Evolutionary conservation across 2,797 vertebrate genomes (phyloP).

Genomic region (Chelidonichthys spinosus): DNA sequence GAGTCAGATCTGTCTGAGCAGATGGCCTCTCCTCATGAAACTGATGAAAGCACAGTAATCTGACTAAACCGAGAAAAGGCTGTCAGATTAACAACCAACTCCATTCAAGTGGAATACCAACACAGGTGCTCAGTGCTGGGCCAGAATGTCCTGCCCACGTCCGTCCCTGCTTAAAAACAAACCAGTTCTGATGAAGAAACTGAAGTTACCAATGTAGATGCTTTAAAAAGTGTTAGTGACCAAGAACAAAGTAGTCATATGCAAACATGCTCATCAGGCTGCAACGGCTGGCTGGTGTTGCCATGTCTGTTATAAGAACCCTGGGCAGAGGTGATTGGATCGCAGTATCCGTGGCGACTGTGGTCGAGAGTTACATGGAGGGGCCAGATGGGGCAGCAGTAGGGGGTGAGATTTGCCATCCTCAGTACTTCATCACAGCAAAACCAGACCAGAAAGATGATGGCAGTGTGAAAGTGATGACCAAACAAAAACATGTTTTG

Average conservation of each 20-base stretch:
- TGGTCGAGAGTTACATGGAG: conserved; percentile 61
- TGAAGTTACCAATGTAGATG: background rate
- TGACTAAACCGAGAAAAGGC: conserved; percentile 70
- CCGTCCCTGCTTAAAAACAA: background rate
- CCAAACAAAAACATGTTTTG: background rate
- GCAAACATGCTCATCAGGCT: conserved; percentile 34
- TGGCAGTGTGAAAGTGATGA: conserved; percentile 29
- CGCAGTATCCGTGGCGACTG: conserved; percentile 52
- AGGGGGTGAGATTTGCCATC: conserved; percentile 48
- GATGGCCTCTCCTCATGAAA: conserved; percentile 75
- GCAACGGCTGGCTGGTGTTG: conserved; percentile 56
- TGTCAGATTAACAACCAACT: conserved; percentile 68
- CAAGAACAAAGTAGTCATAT: conserved; percentile 39
- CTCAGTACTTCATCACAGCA: conserved; percentile 43
- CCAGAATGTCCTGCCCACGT: conserved; percentile 33
- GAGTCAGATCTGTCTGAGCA: conserved; percentile 70
- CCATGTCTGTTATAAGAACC: conserved; percentile 66
- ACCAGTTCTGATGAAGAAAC: background rate
- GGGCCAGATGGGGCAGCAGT: conserved; percentile 74
- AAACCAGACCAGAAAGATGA: conserved; percentile 40
- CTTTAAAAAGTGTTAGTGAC: conserved; percentile 6
- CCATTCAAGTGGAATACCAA: conserved; percentile 69
- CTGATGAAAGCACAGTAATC: conserved; percentile 71
- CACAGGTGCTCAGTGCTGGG: conserved; percentile 56
- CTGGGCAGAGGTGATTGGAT: conserved; percentile 72